A percentile compares a stretch with the other conserved stretches of the same genome.
Conservation (phyloP, 2,113 vertebrate genomes). For the Lipophrys pholis region DNA sequence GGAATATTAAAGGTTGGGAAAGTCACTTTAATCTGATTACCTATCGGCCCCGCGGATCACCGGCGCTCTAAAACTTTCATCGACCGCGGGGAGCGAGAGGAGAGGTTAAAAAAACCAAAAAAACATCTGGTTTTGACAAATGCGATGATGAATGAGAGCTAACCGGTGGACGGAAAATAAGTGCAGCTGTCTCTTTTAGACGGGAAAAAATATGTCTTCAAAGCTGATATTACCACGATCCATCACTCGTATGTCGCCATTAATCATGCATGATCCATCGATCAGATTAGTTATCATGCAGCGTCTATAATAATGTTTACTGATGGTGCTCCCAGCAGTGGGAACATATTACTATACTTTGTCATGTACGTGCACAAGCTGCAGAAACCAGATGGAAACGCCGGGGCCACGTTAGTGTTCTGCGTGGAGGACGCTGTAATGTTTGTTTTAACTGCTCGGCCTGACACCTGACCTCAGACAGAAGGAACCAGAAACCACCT, state of each 20-base stretch:
- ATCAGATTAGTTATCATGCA: constrained; percentile 66
- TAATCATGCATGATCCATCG: constrained; percentile 71
- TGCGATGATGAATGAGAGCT: constrained; percentile 71
- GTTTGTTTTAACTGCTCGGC: neutral
- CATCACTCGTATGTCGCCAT: constrained; percentile 72
- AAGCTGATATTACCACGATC: constrained; percentile 77
- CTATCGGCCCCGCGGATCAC: constrained; percentile 64
- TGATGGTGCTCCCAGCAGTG: constrained; percentile 48
- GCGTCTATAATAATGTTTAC: constrained; percentile 71
- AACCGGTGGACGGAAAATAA: constrained; percentile 61
- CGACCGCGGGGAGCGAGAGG: constrained; percentile 40
- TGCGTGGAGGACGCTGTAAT: constrained; percentile 2
- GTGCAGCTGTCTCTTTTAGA: constrained; percentile 49
- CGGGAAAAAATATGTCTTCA: constrained; percentile 54
- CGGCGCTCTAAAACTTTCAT: constrained; percentile 47
- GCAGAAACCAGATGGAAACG: constrained; percentile 13
- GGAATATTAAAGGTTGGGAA: constrained; percentile 70
- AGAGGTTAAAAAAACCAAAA: constrained; percentile 55
- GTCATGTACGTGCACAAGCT: constrained; percentile 48
- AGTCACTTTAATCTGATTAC: constrained; percentile 71
- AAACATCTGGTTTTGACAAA: constrained; percentile 70
- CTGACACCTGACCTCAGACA: too few relatives aligned
- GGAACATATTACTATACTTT: constrained; percentile 54
- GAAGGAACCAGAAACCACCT: too few relatives aligned
- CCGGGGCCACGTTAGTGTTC: neutral